Percentiles rank a stretch among this genome's conserved stretches.
Evolutionary conservation across 2,113 vertebrate genomes (phyloP).

Genomic region (Proteles cristata): DNA sequence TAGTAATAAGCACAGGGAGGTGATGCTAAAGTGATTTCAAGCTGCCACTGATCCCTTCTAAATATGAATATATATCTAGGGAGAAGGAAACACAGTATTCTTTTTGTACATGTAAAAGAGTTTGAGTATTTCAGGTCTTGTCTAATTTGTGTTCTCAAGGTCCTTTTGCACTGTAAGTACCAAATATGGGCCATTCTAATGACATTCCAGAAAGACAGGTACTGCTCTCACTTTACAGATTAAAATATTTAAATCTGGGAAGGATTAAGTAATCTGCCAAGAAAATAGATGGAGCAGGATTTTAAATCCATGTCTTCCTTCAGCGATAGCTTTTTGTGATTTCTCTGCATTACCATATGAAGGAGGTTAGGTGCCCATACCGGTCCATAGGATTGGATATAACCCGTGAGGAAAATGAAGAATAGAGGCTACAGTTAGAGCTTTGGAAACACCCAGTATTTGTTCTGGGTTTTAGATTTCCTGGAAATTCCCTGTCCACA

Average conservation of each 20-base stretch:
- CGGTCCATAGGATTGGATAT: background rate
- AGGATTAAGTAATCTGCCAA: background rate
- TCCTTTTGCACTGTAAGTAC: background rate
- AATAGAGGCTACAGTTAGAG: background rate
- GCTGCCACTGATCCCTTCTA: background rate
- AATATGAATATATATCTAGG: background rate
- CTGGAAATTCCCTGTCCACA: background rate
- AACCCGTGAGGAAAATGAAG: background rate
- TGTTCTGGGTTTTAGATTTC: background rate
- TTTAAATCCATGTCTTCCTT: background rate
- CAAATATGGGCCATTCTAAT: background rate
- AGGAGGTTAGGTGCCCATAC: background rate
- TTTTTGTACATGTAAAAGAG: background rate
- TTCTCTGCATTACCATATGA: background rate
- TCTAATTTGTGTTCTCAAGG: background rate
- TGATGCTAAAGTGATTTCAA: conserved; percentile 47
- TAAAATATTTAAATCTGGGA: background rate
- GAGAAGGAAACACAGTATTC: background rate
- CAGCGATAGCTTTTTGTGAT: background rate
- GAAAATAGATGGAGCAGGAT: background rate
- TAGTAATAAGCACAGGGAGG: conserved; percentile 61
- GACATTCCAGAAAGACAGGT: background rate
- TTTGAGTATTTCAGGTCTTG: background rate
- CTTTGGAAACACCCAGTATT: background rate
- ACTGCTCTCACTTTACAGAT: background rate